Percentiles rank a stretch among this genome's conserved stretches.
Evolutionary conservation across 2,888 invertebrate genomes (phyloP).

Genomic region (Chironomus tentans): DNA sequence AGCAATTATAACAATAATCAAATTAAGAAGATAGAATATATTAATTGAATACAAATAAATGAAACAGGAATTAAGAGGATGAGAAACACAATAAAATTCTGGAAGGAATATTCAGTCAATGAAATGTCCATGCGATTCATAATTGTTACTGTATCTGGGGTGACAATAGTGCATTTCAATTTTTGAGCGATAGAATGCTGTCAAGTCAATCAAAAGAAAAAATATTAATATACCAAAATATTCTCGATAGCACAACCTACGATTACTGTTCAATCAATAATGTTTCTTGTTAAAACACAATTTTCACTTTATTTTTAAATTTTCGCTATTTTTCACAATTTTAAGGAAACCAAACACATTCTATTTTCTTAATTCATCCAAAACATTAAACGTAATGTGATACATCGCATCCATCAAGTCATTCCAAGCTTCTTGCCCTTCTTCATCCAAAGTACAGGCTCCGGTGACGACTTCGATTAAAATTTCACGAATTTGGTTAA

Average conservation of each 20-base stretch:
- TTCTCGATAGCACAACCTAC: no score
- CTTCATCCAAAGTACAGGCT: constrained; percentile 38
- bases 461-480: constrained; percentile 37
- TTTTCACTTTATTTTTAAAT: background rate
- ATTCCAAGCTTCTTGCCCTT: constrained; percentile 36
- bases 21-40: no score
- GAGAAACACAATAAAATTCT: background rate
- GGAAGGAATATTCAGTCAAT: background rate
- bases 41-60: background rate
- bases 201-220: no score
- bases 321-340: background rate
- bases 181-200: no score
- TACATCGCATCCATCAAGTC: constrained; percentile 38
- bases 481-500: constrained; percentile 36
- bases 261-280: no score
- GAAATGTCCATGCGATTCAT: no score
- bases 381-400: constrained; percentile 30
- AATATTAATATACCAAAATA: no score
- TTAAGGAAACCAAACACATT: background rate
- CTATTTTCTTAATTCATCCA: background rate
- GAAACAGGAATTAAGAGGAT: background rate
- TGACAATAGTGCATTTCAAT: no score
- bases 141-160: no score
- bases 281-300: background rate
- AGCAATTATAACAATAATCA: no score